Evolutionary conservation across 2,797 vertebrate species (phyloP).

Genomic region (Argyrosomus regius): DNA sequence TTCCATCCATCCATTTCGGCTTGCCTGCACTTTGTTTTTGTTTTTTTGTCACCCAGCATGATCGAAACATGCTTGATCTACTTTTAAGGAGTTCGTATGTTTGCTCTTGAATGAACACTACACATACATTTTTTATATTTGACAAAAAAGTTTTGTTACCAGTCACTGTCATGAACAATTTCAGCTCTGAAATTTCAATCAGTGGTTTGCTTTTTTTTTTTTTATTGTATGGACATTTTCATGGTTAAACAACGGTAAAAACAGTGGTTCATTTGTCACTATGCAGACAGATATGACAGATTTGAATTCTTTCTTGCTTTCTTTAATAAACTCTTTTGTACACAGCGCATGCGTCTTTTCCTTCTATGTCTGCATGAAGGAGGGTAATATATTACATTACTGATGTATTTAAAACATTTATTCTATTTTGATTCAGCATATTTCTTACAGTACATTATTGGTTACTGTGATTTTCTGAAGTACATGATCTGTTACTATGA

Average conservation of each 20-base stretch:
- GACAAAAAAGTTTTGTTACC: not conserved
- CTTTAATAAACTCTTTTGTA: conserved; percentile 9
- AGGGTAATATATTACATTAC: too few species aligned
- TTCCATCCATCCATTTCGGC: not conserved
- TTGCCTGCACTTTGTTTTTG: not conserved
- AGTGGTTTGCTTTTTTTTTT: not conserved
- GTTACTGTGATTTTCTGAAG: too few species aligned
- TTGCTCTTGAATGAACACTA: not conserved
- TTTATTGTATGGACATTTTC: not conserved
- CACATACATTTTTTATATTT: not conserved
- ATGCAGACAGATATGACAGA: too few species aligned
- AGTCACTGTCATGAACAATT: not conserved
- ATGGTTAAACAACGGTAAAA: not conserved
- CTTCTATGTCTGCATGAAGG: not conserved
- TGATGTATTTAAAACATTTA: too few species aligned
- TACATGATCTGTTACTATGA: too few species aligned
- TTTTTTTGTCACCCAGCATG: not conserved
- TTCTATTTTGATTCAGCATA: too few species aligned
- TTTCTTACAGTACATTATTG: too few species aligned
- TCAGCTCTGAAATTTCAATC: not conserved
- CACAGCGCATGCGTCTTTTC: not conserved
- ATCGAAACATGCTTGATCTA: not conserved
- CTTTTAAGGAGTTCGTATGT: not conserved
- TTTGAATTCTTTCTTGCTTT: not conserved
- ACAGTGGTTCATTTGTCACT: not conserved